phyloP scores from a whole-genome alignment of 2,888 invertebrate species.

The Hyalella azteca region DNA sequence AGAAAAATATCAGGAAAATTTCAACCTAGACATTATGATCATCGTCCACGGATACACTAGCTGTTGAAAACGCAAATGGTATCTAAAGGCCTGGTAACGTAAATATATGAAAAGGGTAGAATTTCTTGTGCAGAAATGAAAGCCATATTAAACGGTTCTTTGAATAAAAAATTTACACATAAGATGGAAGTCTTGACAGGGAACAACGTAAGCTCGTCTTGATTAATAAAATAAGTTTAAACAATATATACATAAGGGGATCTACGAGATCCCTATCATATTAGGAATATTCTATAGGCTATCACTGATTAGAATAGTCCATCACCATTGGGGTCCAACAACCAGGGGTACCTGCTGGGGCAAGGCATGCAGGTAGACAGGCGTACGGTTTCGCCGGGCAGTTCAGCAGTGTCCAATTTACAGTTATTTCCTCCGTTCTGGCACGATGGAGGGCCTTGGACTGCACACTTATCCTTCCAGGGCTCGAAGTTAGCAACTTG shows the following conservation, averaged over 20 bases:
- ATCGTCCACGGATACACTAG: no score
- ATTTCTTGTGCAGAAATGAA: no score
- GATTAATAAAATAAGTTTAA: constrained; percentile 30
- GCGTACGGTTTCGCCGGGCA: constrained; percentile 92
- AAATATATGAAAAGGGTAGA: no score
- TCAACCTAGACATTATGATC: no score
- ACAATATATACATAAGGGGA: constrained; percentile 26
- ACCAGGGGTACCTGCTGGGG: constrained; percentile 93
- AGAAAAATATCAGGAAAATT: no score
- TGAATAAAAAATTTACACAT: constrained; percentile 13
- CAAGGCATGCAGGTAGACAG: constrained; percentile 91
- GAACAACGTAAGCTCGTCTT: constrained; percentile 8
- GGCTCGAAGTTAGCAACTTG: constrained; percentile 91
- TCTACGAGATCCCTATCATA: constrained; percentile 5
- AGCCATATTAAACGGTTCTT: no score
- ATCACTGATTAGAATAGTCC: constrained; percentile 77
- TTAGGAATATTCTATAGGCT: constrained; percentile 27
- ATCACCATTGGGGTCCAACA: constrained; percentile 88
- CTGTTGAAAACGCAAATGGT: no score
- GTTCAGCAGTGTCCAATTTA: constrained; percentile 89
- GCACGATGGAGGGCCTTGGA: constrained; percentile 82
- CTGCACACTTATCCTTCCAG: constrained; percentile 95
- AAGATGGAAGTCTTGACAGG: neutral
- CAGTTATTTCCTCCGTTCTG: constrained; percentile 89
- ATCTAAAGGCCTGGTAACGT: no score